Base-by-base conservation (phyloP, 2,113 vertebrate species). In the Sapajus apella region DNA sequence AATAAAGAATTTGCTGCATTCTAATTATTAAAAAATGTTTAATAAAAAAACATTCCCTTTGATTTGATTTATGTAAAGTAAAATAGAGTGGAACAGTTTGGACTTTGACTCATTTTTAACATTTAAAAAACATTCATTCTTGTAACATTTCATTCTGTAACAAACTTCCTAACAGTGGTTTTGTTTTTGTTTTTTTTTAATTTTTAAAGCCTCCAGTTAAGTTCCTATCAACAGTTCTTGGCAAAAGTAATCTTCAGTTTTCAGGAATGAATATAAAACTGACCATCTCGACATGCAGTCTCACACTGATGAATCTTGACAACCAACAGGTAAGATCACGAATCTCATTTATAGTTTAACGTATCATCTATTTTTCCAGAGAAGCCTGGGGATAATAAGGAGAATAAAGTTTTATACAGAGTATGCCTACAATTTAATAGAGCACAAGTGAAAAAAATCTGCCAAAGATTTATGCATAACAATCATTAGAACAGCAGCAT, bases 241-340 rank as follows among this genome's bases (percentile, higher is more conserved):
- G 99, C 95, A 99, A 99, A 98, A 99, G 99, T 97, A 99, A 99
- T 98, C 99, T 99, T 94, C 99, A 99, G 98, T 99, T 99, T 98
- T 99, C 99, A 73, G 99, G 99, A 37, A 96, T 98, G 95, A 99
- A 99, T 93, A 98, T 99, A 98, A 99, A 99, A 98, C 98, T 99
- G 97, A 99, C 98, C 68, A 98, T 99, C 97, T 99, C 99, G 84
- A 99, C 99, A 18, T 99, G 98, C 97, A 99, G 99, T 81, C 98
- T 99, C 96, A 99, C 98, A 66, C 75, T 99, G 97, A 98, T 98
- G 95, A 98, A 99, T 17, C 97, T 98, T 77, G 99, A 99, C 96
- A 99, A 99, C 0, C 98, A 99, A 95, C 99, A 99, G 99, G 99
- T 99, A 98, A 98, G 98, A 95, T 83, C 23, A 56, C 1, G 40